phyloP scores from a whole-genome alignment of 2,113 vertebrate species.

The Sminthopsis crassicaudata region DNA sequence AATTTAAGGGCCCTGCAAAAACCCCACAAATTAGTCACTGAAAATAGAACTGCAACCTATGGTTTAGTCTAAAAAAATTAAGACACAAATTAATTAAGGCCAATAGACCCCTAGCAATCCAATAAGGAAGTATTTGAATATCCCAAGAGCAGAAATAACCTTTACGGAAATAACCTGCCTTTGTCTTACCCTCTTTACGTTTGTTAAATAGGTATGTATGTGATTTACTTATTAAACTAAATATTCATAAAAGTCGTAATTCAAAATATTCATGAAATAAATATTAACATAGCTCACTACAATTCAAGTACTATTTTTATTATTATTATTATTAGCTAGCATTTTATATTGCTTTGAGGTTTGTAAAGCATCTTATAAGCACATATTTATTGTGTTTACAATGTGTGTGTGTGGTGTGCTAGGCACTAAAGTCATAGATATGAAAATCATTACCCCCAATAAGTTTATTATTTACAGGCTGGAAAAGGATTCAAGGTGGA shows the following conservation, averaged over 20 bases:
- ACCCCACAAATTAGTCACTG: not conserved
- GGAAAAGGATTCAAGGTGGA: not conserved
- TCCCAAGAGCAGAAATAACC: not conserved
- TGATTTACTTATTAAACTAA: slow-evolving; percentile 9
- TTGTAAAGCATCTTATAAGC: not conserved
- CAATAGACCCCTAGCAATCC: not conserved
- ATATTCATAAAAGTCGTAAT: not conserved
- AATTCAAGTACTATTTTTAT: not conserved
- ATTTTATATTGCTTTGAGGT: not conserved
- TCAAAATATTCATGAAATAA: not conserved
- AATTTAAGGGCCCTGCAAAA: not conserved
- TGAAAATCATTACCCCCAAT: not conserved
- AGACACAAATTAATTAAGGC: not conserved
- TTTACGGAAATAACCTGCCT: slow-evolving; percentile 7
- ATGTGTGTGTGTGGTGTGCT: not conserved
- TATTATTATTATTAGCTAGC: not conserved
- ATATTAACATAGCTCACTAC: not conserved
- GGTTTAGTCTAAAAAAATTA: slow-evolving; percentile 19
- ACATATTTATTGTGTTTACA: not conserved
- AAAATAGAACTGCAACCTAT: not conserved
- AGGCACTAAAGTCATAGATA: not conserved
- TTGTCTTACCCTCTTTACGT: not conserved
- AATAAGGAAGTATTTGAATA: slow-evolving; percentile 15
- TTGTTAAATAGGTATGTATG: not conserved
- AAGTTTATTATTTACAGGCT: not conserved